These are phyloP conservation scores for Vidua chalybeata DNA, from an alignment of 2,113 vertebrate species.

Conservation along the genomic window DNA sequence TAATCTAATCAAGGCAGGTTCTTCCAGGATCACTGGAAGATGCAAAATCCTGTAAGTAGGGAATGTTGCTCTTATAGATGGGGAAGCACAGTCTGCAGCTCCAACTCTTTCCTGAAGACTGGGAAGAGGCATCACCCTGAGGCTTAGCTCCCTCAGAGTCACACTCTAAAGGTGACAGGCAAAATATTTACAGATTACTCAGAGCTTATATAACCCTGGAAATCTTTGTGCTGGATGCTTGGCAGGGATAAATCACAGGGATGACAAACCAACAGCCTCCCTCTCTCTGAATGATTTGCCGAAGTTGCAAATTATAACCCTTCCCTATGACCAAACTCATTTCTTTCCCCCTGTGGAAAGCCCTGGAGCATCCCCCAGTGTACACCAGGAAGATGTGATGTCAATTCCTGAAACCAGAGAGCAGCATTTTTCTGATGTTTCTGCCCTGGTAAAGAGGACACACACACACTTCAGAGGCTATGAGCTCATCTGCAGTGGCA, in stretches of 20 bases:
- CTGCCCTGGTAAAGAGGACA: neutral
- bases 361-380: neutral
- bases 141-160: neutral
- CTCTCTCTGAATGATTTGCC: neutral
- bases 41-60: neutral
- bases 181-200: conserved; percentile 26
- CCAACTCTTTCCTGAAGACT: neutral
- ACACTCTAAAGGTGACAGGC: neutral
- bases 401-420: neutral
- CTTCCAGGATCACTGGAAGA: neutral
- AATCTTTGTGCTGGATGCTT: neutral
- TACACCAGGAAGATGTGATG: neutral
- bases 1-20: neutral
- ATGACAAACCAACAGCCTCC: conserved; percentile 17
- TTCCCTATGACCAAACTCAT: neutral
- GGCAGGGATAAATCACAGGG: neutral
- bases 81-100: neutral
- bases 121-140: neutral
- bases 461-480: neutral
- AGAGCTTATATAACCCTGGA: conserved; percentile 25
- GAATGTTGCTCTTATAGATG: neutral
- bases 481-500: neutral
- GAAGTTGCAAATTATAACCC: neutral
- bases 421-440: neutral
- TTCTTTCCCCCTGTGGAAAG: neutral